These are phyloP conservation scores for Drosophila nigritarsus DNA, from an alignment of 2,888 invertebrate species.

Conservation along the genomic window DNA sequence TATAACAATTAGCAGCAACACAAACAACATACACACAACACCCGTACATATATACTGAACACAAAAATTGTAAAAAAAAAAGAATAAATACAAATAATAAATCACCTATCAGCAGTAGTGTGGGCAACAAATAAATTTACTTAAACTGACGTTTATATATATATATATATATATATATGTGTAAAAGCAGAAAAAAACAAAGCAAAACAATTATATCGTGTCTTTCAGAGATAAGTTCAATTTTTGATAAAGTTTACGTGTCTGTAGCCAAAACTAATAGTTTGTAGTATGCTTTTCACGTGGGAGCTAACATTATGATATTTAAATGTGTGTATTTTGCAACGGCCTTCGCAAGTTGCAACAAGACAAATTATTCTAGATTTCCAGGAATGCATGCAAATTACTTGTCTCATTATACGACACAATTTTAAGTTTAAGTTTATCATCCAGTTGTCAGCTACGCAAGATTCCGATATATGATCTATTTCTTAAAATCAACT, in stretches of 20 bases:
- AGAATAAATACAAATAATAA: slow-evolving; percentile 24
- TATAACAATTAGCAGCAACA: slow-evolving; percentile 52
- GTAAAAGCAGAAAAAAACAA: slow-evolving; percentile 4
- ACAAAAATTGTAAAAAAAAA: slow-evolving; percentile 46
- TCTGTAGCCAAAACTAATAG: slow-evolving; percentile 60
- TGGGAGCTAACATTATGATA: slow-evolving; percentile 45
- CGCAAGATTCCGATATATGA: slow-evolving; percentile 48
- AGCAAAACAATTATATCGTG: slow-evolving; percentile 43
- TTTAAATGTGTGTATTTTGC: slow-evolving; percentile 41
- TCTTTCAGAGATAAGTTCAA: slow-evolving; percentile 53
- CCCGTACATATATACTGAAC: slow-evolving; percentile 42
- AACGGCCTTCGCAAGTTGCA: slow-evolving; percentile 22
- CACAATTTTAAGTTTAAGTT: slow-evolving; percentile 52
- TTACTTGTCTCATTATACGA: slow-evolving; percentile 42
- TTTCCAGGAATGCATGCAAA: slow-evolving; percentile 56
- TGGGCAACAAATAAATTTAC: slow-evolving; percentile 54
- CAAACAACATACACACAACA: slow-evolving; percentile 1
- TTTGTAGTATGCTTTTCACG: slow-evolving; percentile 42
- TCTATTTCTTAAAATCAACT: slow-evolving; percentile 32
- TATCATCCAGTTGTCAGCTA: slow-evolving; percentile 35
- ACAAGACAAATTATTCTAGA: slow-evolving; percentile 21
- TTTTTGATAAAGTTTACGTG: slow-evolving; percentile 40
- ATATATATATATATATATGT: neutral
- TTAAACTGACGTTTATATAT: slow-evolving; percentile 45
- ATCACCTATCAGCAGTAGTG: slow-evolving; percentile 45